Evolutionary conservation across 2,888 invertebrate species (phyloP).

Genomic region (Heliconius ethilla): DNA sequence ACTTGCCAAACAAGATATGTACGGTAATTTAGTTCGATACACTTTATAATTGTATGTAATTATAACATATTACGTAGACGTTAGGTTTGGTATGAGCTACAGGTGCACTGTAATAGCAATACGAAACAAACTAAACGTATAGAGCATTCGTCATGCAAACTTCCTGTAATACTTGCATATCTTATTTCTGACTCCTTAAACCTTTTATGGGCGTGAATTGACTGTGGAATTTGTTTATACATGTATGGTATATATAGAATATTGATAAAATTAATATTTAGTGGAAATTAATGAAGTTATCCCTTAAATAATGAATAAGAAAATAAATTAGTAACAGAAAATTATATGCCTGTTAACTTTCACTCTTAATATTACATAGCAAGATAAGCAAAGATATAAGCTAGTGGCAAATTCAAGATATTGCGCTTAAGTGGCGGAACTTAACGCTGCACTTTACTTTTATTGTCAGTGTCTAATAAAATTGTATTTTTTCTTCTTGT

Average conservation of each 20-base stretch:
- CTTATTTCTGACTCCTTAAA: conserved; percentile 25
- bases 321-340: too few relatives aligned
- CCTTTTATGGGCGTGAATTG: neutral
- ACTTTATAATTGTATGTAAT: conserved; percentile 17
- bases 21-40: neutral
- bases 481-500: too few relatives aligned
- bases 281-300: neutral
- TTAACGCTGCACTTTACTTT: too few relatives aligned
- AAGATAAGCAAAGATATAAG: too few relatives aligned
- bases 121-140: conserved; percentile 25
- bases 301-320: too few relatives aligned
- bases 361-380: too few relatives aligned
- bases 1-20: neutral
- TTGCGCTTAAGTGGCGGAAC: too few relatives aligned
- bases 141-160: conserved; percentile 31
- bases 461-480: too few relatives aligned
- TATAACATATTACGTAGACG: conserved; percentile 15
- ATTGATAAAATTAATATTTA: neutral
- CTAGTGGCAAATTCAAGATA: too few relatives aligned
- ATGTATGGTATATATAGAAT: neutral
- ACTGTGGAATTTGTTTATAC: neutral
- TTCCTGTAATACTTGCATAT: conserved; percentile 32
- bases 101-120: conserved; percentile 23
- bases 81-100: neutral
- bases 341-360: too few relatives aligned